Evolutionary conservation across 2,797 vertebrate species (phyloP), one percentile per base, ranked within the genome.

Genomic region (Streptopelia turtur): DNA sequence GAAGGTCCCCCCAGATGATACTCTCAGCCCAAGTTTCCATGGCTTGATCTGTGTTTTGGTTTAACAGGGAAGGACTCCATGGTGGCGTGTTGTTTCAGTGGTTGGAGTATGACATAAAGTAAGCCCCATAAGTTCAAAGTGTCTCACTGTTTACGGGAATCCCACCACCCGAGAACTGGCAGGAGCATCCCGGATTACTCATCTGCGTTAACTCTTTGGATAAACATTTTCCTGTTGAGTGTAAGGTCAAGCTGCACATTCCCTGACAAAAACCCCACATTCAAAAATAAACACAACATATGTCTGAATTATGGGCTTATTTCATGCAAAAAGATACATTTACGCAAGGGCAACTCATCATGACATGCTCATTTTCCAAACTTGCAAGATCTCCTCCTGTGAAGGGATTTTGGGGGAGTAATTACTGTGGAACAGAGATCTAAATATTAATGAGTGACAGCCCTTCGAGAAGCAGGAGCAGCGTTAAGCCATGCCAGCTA

Each of bases 111-210:
- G 97, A 97, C 97, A 97, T 97, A 92, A 96, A 98, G 96, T 93
- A 93, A 97, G 97, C 97, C 92, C 95, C 96, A 7, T 53, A 88
- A 96, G 95, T 98, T 98, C 97, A 98, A 98, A 98, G 97, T 94
- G 93, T 90, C 97, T 90, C 50, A 68, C 91, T 97, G 96, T 97
- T 98, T 97, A 97, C 91, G 45, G 97, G 97, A 98, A 97, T 95
- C 96, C 96, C 97, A 95, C 97, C 95, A 50, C 96, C 95, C 76
- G 78, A 96, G 96, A 97, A 71, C 96, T 97, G 97, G 97, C 97
- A 95, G 80, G 56, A 65, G 89, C 35, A 18, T 69, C 97, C 91
- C 8, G 9, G 90, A 95, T 97, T 97, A 98, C 92, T 96, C 97
- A 97, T 96, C 96, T 70, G 33, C 60, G 43, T 97, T 97, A 97